Base-by-base conservation (phyloP, 2,888 invertebrate species). In the Rotaria sp. region DNA sequence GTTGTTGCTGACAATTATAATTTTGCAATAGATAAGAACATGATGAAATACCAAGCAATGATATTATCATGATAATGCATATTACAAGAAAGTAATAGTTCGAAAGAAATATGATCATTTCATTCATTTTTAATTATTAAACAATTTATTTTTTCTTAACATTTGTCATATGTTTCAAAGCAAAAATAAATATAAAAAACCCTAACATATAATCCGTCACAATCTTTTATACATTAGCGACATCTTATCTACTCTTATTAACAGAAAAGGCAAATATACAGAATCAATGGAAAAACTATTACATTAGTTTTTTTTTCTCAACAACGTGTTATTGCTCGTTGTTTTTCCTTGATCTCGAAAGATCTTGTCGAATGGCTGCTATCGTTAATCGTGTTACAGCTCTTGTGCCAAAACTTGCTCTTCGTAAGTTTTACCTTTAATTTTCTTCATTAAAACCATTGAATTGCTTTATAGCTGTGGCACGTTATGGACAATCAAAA, bases 401-500 rank as follows among this genome's bases (percentile, higher is more conserved):
- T 26, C 26, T 45, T n/a, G 80, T 13, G 7, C 80, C 80, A 45
- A 41, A 80, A 80, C 41, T 80, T 45, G 80, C 80, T 80, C 45
- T 45, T n/a, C 45, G 80, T 80, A 80, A 21, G 45, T 80, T 80
- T 26, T 5, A 26, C 26, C 0, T 3, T 21, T 26, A 45, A 15
- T 26, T 5, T 11, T 24, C 24, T 26, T 26, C 1, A n/a, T 80
- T n/a, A 4, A n/a, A 45, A 13, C 11, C 0, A 45, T 41, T 45
- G 2, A n/a, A 80, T 45, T 41, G 41, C 24, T 45, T 13, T 38
- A n/a, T 80, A 80, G 80, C 45, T 26, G 45, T 80, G 15, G 80
- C 80, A 45, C 80, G 80, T 45, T 80, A 45, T 80, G 80, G 45
- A 10, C 80, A 80, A n/a, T 45, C 80, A 3, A 80, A 80, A 80